Conservation (phyloP, 2,797 vertebrate genomes). For the Anomalospiza imberbis region DNA sequence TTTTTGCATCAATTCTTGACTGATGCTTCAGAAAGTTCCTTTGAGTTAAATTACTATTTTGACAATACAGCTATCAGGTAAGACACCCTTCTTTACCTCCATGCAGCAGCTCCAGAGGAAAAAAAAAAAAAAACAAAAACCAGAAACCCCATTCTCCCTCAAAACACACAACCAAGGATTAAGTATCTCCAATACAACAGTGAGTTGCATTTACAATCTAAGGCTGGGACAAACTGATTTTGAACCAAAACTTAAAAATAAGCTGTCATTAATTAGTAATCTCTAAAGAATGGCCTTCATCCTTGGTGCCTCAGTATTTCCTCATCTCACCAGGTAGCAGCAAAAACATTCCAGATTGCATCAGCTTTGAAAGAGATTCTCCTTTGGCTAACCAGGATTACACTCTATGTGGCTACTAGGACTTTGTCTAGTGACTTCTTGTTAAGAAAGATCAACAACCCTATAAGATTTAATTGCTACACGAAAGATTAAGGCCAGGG, state of each 20-base stretch:
- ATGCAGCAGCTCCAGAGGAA: not conserved
- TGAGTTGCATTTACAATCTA: not conserved
- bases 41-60: not conserved
- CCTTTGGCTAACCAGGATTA: not conserved
- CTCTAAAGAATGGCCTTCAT: not conserved
- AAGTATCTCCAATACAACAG: not conserved
- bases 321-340: constrained; percentile 8
- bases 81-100: not conserved
- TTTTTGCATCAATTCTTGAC: not conserved
- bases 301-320: constrained; percentile 39
- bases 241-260: not conserved
- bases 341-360: constrained; percentile 25
- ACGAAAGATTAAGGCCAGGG: not conserved
- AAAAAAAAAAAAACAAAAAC: not conserved
- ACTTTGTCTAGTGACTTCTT: not conserved
- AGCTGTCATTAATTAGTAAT: constrained; percentile 30
- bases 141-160: not conserved
- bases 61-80: not conserved
- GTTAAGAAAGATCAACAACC: not conserved
- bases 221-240: not conserved
- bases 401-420: not conserved
- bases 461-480: not conserved
- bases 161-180: not conserved
- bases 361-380: constrained; percentile 36
- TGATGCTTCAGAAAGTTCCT: not conserved